Evolutionary conservation across 1,140 invertebrate genomes (phyloP), one percentile per base, ranked within the genome.

Genomic region (Epicauta chinensis): DNA sequence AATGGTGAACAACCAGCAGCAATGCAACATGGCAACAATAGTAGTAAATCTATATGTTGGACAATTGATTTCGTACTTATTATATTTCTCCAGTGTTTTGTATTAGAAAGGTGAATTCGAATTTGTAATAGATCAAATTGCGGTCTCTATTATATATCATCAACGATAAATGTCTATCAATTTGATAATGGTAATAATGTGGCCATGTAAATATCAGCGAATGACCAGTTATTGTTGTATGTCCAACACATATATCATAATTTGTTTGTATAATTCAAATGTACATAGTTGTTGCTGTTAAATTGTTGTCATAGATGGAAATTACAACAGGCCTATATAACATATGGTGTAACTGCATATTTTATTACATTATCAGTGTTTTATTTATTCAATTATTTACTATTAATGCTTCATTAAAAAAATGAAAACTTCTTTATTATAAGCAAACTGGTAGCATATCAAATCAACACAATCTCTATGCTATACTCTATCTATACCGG

Each of bases 1-100:
- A 81, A 80, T 56, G 83, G 83, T 2, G 83, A 86, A 67, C 77
- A 83, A 70, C 84, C 83, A 45, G 84, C 83, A 9, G 84, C 84
- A 39, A 86, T 86, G 82, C 84, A 86, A 68, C 68, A 83, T 76
- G 55, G 78, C 73, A 53, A 78, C 72, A 56, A 72, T 71, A 61
- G 73, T 36, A 61, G 49, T 44, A 51, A 40, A 10, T 55, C 32
- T 3, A 59, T 55, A 30, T 48, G 47, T 38, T 60, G 60, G 60
- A 62, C 59, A 15, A 56, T 63, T 32, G 55, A 63, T 53, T 43
- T 56, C 6, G 35, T 63, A 2, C 30, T 63, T 5, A 36, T 56
- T 31, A 31, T 63, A 31, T 32, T 63, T 12, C 43, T 56, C 11
- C 62, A 58, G 35, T 54, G 43, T 32, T 48, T 53, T 41, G 38